Base-by-base conservation (phyloP, 1,140 invertebrate genomes). In the Frieseomelitta varia region DNA sequence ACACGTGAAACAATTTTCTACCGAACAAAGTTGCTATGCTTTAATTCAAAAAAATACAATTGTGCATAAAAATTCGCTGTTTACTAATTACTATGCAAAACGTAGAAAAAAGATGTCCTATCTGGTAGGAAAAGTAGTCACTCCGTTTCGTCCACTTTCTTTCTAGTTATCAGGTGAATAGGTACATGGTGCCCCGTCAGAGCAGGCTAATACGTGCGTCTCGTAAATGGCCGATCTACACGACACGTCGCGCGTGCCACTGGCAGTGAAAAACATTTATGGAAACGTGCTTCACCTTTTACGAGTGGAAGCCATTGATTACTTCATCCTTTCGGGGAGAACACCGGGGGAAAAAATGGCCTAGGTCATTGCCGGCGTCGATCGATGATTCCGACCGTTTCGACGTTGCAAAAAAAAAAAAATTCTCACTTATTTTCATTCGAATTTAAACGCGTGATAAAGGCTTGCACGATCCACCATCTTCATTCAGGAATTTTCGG, bases 191-290 rank as follows among this genome's bases (percentile, higher is more conserved):
- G 24, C 65, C n/a, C n/a, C 53, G 85, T 76, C 76, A 56, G 74
- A 65, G 51, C 53, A 65, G 53, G 72, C 69, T 56, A 63, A 58
- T 68, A 34, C 39, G 79, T 27, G 74, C 68, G 76, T 71, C 81
- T 68, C 88, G 85, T 89, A 90, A 90, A 90, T 73, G 88, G 82
- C 82, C 72, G 88, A 82, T 58, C 81, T 84, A 90, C 74, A 73
- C 76, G 81, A 80, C 76, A 84, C 74, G 79, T 80, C 77, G 86
- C 90, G 90, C 90, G 92, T 92, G 92, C 87, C 90, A 94, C 93
- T 94, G 94, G 91, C 93, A 93, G 92, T 94, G 93, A 94, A 94
- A 94, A 93, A 89, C 92, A 85, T 88, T 93, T 92, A 94, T 92
- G 92, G 93, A 93, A 93, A 93, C 93, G 90, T 92, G 92, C 90